Conservation (phyloP, 2,797 vertebrate species). For the Enteromius treurensis region DNA sequence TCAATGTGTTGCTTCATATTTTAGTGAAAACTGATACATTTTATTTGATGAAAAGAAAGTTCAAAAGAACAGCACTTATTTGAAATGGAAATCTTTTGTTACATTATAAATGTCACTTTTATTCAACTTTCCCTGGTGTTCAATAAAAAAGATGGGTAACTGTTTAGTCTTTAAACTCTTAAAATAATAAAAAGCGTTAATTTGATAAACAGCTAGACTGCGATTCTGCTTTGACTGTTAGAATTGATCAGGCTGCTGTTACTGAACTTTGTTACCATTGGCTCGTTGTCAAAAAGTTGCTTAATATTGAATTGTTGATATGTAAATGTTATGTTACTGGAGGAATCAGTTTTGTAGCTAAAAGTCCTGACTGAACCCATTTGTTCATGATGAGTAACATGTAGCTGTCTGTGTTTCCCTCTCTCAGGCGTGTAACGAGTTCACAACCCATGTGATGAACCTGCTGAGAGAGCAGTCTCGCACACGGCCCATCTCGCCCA, state of each 20-base stretch:
- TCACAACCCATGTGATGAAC: conserved; percentile 99
- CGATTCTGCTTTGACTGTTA: neutral
- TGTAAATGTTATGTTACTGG: neutral
- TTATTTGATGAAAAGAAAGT: neutral
- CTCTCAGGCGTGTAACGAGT: conserved; percentile 92
- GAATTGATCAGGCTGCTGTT: neutral
- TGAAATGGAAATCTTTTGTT: neutral
- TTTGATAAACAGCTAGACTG: neutral
- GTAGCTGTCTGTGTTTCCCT: neutral
- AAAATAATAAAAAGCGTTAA: neutral
- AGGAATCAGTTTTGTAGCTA: neutral
- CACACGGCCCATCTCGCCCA: conserved; percentile 94
- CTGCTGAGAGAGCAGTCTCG: conserved; percentile 94
- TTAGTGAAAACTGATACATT: neutral
- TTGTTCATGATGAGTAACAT: neutral
- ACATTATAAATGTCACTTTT: neutral
- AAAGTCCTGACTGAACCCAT: neutral
- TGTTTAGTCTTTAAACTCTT: neutral
- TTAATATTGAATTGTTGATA: neutral
- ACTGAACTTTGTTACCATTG: neutral
- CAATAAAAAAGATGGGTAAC: neutral
- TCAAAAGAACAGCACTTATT: neutral
- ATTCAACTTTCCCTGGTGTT: neutral
- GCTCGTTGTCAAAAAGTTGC: neutral
- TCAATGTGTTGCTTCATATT: neutral